A percentile compares a stretch with the other conserved stretches of the same genome.
Conservation (phyloP, 35 echinoderm and acorn worm species). For the Strongylocentrotus purpuratus region DNA sequence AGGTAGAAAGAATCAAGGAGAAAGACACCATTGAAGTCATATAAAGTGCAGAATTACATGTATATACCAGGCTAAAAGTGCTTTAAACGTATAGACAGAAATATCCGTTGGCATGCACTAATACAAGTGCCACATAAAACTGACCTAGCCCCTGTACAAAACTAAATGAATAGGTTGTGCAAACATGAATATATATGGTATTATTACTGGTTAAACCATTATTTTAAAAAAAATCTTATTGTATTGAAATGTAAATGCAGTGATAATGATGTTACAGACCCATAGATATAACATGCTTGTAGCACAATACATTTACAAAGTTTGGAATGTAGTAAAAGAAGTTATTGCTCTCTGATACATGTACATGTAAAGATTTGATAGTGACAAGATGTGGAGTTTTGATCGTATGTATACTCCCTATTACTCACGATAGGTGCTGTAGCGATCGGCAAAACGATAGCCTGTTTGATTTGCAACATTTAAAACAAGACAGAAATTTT, state of each 20-base stretch:
- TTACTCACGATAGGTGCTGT: conserved; percentile 51
- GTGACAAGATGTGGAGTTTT: background rate
- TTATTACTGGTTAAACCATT: no score
- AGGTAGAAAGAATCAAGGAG: no score
- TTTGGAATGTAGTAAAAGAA: background rate
- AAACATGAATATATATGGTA: background rate
- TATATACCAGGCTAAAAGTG: background rate
- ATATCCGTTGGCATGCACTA: background rate
- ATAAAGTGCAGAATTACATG: background rate
- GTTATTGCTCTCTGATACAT: background rate
- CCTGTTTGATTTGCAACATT: conserved; percentile 40
- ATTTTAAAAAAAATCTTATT: background rate
- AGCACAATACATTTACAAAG: background rate
- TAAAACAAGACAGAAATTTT: conserved; percentile 6
- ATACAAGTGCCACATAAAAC: background rate
- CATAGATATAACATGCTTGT: background rate
- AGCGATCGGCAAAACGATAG: conserved; percentile 40
- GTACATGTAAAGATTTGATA: background rate
- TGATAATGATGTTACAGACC: background rate
- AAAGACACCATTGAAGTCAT: no score
- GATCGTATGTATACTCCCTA: background rate
- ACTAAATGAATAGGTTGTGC: background rate
- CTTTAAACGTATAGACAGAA: background rate
- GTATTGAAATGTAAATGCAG: background rate
- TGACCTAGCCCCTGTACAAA: background rate